A percentile compares a stretch with the other conserved stretches of the same genome.
Conservation (phyloP, 2,113 vertebrate genomes). For the Alaudala cheleensis region DNA sequence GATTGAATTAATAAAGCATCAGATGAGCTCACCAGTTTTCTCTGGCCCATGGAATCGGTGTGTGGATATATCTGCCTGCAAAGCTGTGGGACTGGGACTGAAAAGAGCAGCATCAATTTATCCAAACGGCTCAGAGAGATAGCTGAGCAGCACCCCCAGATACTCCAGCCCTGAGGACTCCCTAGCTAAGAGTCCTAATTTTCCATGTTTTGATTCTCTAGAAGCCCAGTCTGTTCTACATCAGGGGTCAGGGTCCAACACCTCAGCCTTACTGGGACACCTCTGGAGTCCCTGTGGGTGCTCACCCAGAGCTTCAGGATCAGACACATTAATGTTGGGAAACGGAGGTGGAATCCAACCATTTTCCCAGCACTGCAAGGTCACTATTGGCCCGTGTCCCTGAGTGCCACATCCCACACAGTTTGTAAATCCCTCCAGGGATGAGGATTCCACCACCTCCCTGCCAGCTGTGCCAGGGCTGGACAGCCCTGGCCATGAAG, state of each 20-base stretch:
- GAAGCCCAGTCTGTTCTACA: not conserved
- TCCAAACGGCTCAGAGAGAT: not conserved
- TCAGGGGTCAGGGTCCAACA: not conserved
- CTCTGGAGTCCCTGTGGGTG: not conserved
- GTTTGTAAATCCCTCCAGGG: too few relatives aligned
- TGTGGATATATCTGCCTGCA: not conserved
- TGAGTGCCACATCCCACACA: not conserved
- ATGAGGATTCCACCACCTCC: not conserved
- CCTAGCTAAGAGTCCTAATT: not conserved
- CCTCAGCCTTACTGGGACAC: not conserved
- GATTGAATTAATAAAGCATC: not conserved
- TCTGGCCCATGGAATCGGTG: not conserved
- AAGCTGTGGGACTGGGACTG: not conserved
- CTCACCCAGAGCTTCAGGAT: not conserved
- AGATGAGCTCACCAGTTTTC: not conserved
- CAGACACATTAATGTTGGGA: not conserved
- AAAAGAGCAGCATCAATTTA: not conserved
- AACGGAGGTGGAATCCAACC: not conserved
- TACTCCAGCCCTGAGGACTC: not conserved
- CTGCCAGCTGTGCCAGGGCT: not conserved
- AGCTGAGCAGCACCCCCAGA: not conserved
- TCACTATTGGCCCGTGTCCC: not conserved
- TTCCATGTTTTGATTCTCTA: not conserved
- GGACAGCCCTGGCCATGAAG: accelerated
- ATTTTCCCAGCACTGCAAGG: not conserved